Base-by-base conservation (phyloP, 2,888 invertebrate species). In the Oasisia sp. region DNA sequence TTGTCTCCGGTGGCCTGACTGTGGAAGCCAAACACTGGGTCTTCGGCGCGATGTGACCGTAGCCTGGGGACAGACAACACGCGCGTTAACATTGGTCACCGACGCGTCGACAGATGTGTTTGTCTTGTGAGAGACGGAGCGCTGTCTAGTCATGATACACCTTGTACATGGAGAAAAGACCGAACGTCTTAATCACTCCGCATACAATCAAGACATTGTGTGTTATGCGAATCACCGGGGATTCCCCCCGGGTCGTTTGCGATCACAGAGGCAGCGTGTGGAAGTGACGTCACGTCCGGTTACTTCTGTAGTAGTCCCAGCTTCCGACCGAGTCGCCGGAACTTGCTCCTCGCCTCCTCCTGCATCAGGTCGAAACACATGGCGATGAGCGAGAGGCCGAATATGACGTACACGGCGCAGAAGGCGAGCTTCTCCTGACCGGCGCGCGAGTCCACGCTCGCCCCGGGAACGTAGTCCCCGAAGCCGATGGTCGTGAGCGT, bases 281-380 rank as follows among this genome's bases (percentile, higher is more conserved):
- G 27, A 74, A 27, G 19, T 74, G 27, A 32, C 91, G 91, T 92
- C 12, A 91, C 90, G 32, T 56, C 92, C 74, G 92, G 91, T 45
- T 94, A 94, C 74, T 94, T 93, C 38, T 92, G 93, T 45, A 96
- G 94, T 9, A 96, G 94, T 7, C 96, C 96, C 5, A 96, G 93
- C 93, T 95, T 96, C 56, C 92, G 93, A 0, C 95, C 96, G 32
- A 96, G 93, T 94, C 95, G 95, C 45, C 94, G 95, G 91, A 96
- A 95, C 93, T 96, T 95, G 9, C 94, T 94, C 27, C 95, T 94
- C 12, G 96, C 95, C 92, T 96, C 95, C 93, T 96, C 96, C 93
- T 96, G 96, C 96, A 97, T 96, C 50, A 97, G 94, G 92, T 96
- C 96, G 94, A 97, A 96, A 92, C 96, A 96, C 96, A 96, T 96